Base-by-base conservation (phyloP, 2,888 invertebrate genomes). In the Chloromyia formosa region DNA sequence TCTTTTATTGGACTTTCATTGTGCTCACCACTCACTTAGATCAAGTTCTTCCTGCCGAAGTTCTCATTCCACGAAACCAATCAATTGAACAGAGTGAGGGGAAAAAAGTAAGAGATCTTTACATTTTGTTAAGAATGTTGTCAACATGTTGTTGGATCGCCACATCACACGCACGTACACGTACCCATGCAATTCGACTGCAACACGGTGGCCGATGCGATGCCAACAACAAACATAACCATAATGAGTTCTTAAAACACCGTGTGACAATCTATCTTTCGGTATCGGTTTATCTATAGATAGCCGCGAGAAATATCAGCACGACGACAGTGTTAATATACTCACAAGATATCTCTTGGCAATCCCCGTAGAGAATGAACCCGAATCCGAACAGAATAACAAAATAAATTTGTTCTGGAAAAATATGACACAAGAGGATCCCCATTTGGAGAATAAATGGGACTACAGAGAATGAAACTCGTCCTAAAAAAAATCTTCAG, bases 101-200 rank as follows among this genome's bases (percentile, higher is more conserved):
- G 18, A 56, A 56, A 56, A 10, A 9, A 16, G 56, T 20, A 9
- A 20, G 16, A 20, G n/a, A 56, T 20, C 56, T 56, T 18, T 3
- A 56, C 18, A 16, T 56, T 56, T 56, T 20, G 9, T 18, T 9
- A 56, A 20, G 56, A 56, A 56, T 56, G 56, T 18, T 56, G 56
- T 56, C 56, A 56, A 56, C 56, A 56, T 56, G 56, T 20, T 56
- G 56, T 56, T 56, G 56, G 56, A 56, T 56, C 56, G 56, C 56
- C 27, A 35, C 27, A 56, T 56, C 18, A 12, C 53, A 53, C 53
- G 16, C 16, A 16, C 16, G 27, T 35, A 35, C 7, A 35, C 16
- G 56, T 18, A 56, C n/a, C 5, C 16, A 56, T 56, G 56, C 18
- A 56, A 35, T 35, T 35, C 27, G 27, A 35, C 27, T 4, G 27